A percentile compares a stretch with the other conserved stretches of the same genome.
Conservation (phyloP, 2,797 vertebrate species). For the Margarornis squamiger region DNA sequence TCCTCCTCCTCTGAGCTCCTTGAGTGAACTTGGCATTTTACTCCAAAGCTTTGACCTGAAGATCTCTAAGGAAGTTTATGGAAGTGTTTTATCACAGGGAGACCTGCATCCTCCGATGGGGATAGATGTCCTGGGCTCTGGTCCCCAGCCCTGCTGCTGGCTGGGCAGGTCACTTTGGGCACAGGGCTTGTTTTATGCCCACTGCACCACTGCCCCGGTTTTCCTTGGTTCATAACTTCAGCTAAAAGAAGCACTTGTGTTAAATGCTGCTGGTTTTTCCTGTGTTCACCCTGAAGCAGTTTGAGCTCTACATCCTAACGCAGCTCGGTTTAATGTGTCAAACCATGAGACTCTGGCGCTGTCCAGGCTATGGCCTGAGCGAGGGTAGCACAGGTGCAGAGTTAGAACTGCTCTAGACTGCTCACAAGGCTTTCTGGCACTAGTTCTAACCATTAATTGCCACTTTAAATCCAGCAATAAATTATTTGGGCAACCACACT, state of each 20-base stretch:
- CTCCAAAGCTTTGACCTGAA: neutral
- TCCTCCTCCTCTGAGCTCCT: neutral
- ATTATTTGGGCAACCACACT: slow-evolving; percentile 21
- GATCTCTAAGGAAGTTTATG: neutral
- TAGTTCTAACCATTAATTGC: slow-evolving; percentile 36
- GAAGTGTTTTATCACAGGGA: neutral
- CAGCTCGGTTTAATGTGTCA: neutral
- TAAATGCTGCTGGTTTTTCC: neutral
- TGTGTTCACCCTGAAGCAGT: neutral
- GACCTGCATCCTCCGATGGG: neutral
- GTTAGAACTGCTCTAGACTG: neutral
- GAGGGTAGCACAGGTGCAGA: neutral
- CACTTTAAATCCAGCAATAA: slow-evolving; percentile 27
- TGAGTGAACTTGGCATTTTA: neutral
- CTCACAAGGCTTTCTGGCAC: neutral
- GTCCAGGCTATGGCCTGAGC: neutral
- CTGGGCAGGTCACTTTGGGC: neutral
- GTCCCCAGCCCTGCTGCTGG: neutral
- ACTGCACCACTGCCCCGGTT: neutral
- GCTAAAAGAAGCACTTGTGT: neutral
- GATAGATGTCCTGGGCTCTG: fast-evolving
- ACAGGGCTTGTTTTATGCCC: neutral
- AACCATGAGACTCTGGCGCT: neutral
- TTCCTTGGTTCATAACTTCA: neutral
- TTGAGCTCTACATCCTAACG: neutral